A percentile compares a stretch with the other conserved stretches of the same genome.
Evolutionary conservation across 2,888 invertebrate species (phyloP).

Genomic region (Drosophila putrida): DNA sequence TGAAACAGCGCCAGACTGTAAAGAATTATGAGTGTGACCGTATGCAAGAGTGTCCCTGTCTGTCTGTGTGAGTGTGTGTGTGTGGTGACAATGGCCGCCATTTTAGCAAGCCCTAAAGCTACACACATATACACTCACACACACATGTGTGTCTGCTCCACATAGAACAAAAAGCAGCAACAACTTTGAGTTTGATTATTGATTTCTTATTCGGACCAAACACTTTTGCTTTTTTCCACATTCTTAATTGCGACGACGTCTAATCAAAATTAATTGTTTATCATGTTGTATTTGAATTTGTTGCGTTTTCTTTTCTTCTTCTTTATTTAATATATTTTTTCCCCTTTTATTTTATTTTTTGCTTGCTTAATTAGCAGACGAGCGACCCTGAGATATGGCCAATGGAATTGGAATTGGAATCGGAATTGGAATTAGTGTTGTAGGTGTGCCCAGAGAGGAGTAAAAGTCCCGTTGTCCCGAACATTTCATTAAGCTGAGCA

Average conservation of each 20-base stretch:
- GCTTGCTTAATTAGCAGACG: slow-evolving; percentile 75
- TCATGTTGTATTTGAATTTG: slow-evolving; percentile 78
- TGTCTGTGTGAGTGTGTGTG: slow-evolving; percentile 34
- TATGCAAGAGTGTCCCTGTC: slow-evolving; percentile 7
- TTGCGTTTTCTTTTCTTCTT: slow-evolving; percentile 54
- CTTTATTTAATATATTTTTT: slow-evolving; percentile 39
- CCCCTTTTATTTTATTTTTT: slow-evolving; percentile 24
- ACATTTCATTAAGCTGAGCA: slow-evolving; percentile 57
- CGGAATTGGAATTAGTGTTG: slow-evolving; percentile 39
- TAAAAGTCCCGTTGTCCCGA: slow-evolving; percentile 23
- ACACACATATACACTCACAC: slow-evolving; percentile 13
- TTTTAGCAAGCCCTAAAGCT: slow-evolving; percentile 56
- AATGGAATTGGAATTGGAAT: slow-evolving; percentile 14
- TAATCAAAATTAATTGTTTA: slow-evolving; percentile 84
- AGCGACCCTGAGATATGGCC: slow-evolving; percentile 49
- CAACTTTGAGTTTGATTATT: slow-evolving; percentile 37
- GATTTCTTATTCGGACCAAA: slow-evolving; percentile 57
- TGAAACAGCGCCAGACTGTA: slow-evolving; percentile 71
- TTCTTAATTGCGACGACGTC: slow-evolving; percentile 74
- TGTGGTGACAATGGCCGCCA: slow-evolving; percentile 81
- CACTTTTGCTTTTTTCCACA: slow-evolving; percentile 66
- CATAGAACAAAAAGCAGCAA: slow-evolving; percentile 33
- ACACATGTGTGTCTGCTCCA: slow-evolving; percentile 41
- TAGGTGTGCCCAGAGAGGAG: slow-evolving; percentile 71
- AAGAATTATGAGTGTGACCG: slow-evolving; percentile 74